Conservation (phyloP, 2,113 vertebrate genomes). For the Sander vitreus region DNA sequence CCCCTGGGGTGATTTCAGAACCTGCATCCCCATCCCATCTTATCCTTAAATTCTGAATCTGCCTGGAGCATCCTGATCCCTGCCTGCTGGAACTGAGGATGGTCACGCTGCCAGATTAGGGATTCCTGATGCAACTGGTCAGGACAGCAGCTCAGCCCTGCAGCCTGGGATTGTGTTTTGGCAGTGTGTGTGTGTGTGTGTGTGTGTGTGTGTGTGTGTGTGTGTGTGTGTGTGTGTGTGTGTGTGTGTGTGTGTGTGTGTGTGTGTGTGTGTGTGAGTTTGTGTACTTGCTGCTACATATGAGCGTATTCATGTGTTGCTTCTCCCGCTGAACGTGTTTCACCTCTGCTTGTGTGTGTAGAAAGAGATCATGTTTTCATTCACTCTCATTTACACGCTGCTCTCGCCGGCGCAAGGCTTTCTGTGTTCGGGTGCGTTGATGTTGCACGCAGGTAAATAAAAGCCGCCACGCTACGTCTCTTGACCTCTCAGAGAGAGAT, state of each 20-base stretch:
- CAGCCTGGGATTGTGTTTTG: conserved; percentile 60
- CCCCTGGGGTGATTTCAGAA: conserved; percentile 63
- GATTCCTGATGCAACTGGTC: conserved; percentile 73
- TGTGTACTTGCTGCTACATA: conserved; percentile 15
- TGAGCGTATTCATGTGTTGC: conserved; percentile 25
- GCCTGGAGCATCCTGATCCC: conserved; percentile 73
- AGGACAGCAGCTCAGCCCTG: conserved; percentile 72
- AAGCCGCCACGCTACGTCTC: conserved; percentile 49
- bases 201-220: no score
- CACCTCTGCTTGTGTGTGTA: conserved; percentile 36
- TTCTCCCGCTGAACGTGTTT: conserved; percentile 20
- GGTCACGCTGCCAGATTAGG: conserved; percentile 79
- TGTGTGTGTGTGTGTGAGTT: conserved; percentile 22
- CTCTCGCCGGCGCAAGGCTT: conserved; percentile 5
- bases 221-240: not conserved
- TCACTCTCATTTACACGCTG: conserved; percentile 32
- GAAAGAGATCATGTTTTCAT: conserved; percentile 42
- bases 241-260: conserved; percentile 24
- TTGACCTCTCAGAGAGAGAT: conserved; percentile 50
- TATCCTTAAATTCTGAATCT: conserved; percentile 77
- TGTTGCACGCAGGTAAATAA: conserved; percentile 47
- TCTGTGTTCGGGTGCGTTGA: not conserved
- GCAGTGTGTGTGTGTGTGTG: no score
- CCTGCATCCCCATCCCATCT: conserved; percentile 69
- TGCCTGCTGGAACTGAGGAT: conserved; percentile 73